Percentiles rank a stretch among this genome's conserved stretches.
phyloP scores from a whole-genome alignment of 1,140 invertebrate genomes.

The Ylistrum balloti region DNA sequence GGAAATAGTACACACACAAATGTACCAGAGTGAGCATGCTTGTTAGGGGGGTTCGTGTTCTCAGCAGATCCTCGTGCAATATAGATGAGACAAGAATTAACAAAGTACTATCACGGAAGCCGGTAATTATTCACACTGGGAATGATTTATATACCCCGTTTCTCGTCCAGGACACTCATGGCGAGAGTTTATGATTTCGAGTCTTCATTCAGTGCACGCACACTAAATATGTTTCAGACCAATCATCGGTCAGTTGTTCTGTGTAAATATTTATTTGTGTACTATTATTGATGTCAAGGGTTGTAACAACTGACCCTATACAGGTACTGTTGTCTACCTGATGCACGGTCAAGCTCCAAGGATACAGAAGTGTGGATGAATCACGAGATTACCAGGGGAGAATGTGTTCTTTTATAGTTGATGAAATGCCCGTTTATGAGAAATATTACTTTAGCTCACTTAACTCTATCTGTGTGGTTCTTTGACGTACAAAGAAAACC shows the following conservation, averaged over 20 bases:
- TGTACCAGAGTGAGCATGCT: not conserved
- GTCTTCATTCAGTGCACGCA: not conserved
- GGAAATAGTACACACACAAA: not conserved
- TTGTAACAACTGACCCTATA: not conserved
- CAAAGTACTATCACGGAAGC: conserved; percentile 22
- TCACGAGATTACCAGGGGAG: not conserved
- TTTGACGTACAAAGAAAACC: not conserved
- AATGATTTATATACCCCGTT: not conserved
- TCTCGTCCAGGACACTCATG: not conserved
- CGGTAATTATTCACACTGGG: not conserved
- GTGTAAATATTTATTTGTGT: not conserved
- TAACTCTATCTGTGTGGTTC: not conserved
- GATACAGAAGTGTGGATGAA: not conserved
- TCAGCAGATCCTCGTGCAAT: not conserved
- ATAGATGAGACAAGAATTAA: conserved; percentile 27
- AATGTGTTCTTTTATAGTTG: not conserved
- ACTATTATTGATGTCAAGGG: not conserved
- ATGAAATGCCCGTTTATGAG: not conserved
- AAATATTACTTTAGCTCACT: not conserved
- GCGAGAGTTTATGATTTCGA: not conserved
- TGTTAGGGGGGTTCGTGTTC: not conserved
- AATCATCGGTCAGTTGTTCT: not conserved
- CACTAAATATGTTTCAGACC: not conserved
- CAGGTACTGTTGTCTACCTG: not conserved
- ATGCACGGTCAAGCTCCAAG: not conserved